Conservation (phyloP, 2,113 vertebrate species). For the Neotoma lepida region DNA sequence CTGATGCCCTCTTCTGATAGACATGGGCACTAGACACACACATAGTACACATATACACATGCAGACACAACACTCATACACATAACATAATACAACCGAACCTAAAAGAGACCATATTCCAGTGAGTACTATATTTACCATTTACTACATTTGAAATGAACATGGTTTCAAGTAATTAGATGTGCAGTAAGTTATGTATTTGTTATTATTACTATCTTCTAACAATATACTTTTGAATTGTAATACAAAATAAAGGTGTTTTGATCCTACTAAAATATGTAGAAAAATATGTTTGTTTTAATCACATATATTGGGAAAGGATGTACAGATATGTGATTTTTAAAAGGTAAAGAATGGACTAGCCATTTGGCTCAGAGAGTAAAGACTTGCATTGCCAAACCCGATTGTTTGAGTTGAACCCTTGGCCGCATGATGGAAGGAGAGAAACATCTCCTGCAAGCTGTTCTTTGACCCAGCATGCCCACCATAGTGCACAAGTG, state of each 20-base stretch:
- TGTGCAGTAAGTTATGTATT: background rate
- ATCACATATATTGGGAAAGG: background rate
- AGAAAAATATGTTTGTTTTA: background rate
- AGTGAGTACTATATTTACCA: background rate
- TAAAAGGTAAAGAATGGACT: background rate
- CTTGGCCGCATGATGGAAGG: background rate
- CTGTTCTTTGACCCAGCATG: background rate
- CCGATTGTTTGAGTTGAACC: background rate
- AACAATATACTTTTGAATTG: conserved; percentile 27
- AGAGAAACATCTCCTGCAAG: background rate
- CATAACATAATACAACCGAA: background rate
- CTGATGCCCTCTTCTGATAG: too few species aligned
- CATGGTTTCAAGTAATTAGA: background rate
- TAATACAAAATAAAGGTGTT: background rate
- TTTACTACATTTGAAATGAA: background rate
- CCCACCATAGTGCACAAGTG: too few species aligned
- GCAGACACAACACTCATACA: background rate
- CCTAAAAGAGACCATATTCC: background rate
- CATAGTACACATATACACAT: too few species aligned
- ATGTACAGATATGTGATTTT: background rate
- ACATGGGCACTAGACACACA: too few species aligned
- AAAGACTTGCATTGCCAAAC: background rate
- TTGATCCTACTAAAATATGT: background rate
- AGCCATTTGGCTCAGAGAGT: background rate
- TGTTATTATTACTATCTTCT: background rate